Evolutionary conservation across 1,140 invertebrate species (phyloP), one percentile per base, ranked within the genome.

Genomic region (silkworm (Bombyx mori)): DNA sequence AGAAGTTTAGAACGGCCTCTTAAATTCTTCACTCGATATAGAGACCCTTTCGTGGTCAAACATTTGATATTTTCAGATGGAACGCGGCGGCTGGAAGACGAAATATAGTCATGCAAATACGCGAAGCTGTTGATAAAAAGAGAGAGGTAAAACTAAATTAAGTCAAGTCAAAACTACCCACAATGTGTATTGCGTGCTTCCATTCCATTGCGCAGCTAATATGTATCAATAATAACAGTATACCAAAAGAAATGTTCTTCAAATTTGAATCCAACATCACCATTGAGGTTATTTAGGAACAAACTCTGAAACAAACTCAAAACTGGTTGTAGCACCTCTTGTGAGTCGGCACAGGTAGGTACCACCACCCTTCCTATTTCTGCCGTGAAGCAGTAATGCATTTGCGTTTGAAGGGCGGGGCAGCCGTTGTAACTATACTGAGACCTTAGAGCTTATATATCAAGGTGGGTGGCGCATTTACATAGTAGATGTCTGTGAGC

Each of bases 31-130:
- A 35, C 26, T 18, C 12, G 12, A 35, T 35, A 35, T 1, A 35
- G 26, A 35, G 2, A 35, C 26, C 0, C 26, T 35, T 35, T 35
- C 26, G 26, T 35, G 26, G 2, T 35, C 4, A 35, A 12, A 55
- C 22, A 52, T 50, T 6, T 43, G 35, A 51, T 43, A 44, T 56
- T 70, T 70, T 7, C 52, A 91, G 95, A 50, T 97, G 96, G 96
- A 98, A 97, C 70, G 83, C 90, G 0, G 66, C 89, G 51, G 90
- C 91, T 1, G 92, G 92, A 1, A 88, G 89, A 6, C 85, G 93
- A 4, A 92, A 91, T 46, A 91, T 95, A 8, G 91, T 95, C 0
- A 84, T 95, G 61, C 92, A 95, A 70, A 88, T 94, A 57, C 90
- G 94, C 54, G 92, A 95, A 73, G 85, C 91, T 1, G 88, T 92